Evolutionary conservation across 2,113 vertebrate species (phyloP), one percentile per base, ranked within the genome.

Genomic region (Lates calcarifer): DNA sequence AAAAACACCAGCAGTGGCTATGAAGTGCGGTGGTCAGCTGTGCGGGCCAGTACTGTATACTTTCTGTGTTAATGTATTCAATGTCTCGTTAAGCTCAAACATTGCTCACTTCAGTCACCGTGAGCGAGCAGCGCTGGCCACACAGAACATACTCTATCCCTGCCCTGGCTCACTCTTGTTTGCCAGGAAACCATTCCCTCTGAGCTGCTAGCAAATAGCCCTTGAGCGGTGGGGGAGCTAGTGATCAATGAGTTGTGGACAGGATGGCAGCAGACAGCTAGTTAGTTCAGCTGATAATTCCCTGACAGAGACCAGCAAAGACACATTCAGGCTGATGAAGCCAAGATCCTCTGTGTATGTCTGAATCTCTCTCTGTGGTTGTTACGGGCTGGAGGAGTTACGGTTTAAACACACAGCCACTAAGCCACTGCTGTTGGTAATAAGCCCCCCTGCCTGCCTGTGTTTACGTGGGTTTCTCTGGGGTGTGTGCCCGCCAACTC

Each of bases 161-260:
- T 12, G 24, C 24, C 64, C 37, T 2, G 35, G 18, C 41, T 18
- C 35, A 1, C 75, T 77, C 39, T 77, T 60, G 87, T 90, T 91
- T 88, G 85, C 82, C 89, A 91, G 91, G 91, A 91, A 93, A 79
- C 83, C 77, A 22, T 82, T 68, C 85, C 70, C 74, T 37, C 77
- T 13, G 72, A 82, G 63, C 74, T 37, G 62, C 64, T 1, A 62
- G 85, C 74, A 79, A 87, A 90, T 69, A 66, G 62, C 58, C 37
- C 53, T 43, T 6, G 45, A 82, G 77, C 53, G n/a, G 6, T 0
- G 31, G 22, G 39, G 29, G 41, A 14, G 67, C 18, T 2, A 0
- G 37, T 78, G 82, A 91, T 91, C 91, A 87, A 78, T 78, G 85
- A 84, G 79, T 85, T 80, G 86, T 64, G 81, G 83, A 84, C 73